phyloP scores from a whole-genome alignment of 2,797 vertebrate species.

The Premnoplex brunnescens region DNA sequence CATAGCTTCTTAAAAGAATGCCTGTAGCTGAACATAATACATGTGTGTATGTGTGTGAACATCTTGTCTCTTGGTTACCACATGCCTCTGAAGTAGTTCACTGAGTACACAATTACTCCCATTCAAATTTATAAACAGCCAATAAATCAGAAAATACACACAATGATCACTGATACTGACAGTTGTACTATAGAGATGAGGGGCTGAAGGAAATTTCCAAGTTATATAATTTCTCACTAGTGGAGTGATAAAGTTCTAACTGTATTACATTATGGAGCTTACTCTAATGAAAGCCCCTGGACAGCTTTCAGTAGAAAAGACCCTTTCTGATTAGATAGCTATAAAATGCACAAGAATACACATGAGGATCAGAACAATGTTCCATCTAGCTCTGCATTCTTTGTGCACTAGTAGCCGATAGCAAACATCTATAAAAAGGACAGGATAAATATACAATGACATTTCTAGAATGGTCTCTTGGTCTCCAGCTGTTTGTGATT shows the following conservation, averaged over 20 bases:
- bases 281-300: neutral
- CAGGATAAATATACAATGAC: neutral
- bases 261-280: neutral
- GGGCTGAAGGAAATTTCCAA: neutral
- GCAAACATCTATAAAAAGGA: neutral
- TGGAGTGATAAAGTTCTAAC: neutral
- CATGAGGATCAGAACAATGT: neutral
- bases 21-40: neutral
- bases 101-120: neutral
- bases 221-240: neutral
- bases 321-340: neutral
- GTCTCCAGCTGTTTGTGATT: neutral
- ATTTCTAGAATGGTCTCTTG: neutral
- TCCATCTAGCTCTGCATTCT: neutral
- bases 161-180: neutral
- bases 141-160: neutral
- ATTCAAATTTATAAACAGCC: neutral
- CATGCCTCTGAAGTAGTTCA: neutral
- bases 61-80: neutral
- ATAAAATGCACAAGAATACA: neutral
- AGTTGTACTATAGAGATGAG: neutral
- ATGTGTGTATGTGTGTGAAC: neutral
- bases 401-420: neutral
- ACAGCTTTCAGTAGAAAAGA: neutral
- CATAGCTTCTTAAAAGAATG: neutral